Percentiles rank a stretch among this genome's conserved stretches.
phyloP scores from a whole-genome alignment of 2,888 invertebrate species.

The Erebia ligea region DNA sequence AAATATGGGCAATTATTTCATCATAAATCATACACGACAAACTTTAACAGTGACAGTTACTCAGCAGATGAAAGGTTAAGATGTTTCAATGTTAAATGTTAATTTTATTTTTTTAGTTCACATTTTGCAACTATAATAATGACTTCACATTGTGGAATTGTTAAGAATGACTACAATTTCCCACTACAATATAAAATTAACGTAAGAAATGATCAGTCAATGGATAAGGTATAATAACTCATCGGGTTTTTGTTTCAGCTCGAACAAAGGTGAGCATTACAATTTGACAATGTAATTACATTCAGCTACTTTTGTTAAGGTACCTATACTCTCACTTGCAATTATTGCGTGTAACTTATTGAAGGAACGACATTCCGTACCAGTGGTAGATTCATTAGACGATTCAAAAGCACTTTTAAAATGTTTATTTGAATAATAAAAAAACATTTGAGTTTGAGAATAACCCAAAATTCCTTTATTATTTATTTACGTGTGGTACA shows the following conservation, averaged over 20 bases:
- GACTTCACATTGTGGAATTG: background rate
- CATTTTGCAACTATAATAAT: background rate
- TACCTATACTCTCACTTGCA: background rate
- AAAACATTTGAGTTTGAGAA: too few relatives aligned
- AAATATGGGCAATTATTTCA: background rate
- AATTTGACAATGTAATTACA: constrained; percentile 14
- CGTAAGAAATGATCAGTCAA: constrained; percentile 6
- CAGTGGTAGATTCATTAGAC: too few relatives aligned
- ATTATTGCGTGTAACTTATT: background rate
- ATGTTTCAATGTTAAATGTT: background rate
- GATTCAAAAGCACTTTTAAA: too few relatives aligned
- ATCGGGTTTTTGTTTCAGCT: background rate
- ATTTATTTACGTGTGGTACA: too few relatives aligned
- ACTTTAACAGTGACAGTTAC: background rate
- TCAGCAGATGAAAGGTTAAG: background rate
- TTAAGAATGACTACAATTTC: constrained; percentile 1
- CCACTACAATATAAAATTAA: constrained; percentile 12
- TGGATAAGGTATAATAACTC: constrained; percentile 11
- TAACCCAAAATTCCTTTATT: too few relatives aligned
- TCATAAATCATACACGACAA: background rate
- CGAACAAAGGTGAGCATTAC: constrained; percentile 16
- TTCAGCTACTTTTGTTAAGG: background rate
- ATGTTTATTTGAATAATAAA: too few relatives aligned
- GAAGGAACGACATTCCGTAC: too few relatives aligned
- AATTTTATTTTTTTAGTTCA: background rate